phyloP scores from a whole-genome alignment of 2,888 invertebrate species.

The Cheilosia pagana region DNA sequence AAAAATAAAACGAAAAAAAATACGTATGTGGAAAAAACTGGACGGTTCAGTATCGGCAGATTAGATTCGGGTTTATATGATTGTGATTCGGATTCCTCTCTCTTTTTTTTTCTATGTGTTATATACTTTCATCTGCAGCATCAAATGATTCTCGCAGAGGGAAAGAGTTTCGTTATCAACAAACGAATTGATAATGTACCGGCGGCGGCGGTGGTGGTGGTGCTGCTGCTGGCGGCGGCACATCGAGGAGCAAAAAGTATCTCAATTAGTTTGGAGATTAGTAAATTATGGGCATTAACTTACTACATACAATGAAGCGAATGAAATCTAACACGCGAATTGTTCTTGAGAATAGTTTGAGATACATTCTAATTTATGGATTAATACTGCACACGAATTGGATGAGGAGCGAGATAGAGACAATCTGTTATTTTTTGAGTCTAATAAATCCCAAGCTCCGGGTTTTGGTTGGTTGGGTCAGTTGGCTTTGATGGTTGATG shows the following conservation, averaged over 20 bases:
- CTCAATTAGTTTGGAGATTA: constrained; percentile 59
- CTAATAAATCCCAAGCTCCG: constrained; percentile 62
- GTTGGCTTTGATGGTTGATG: constrained; percentile 43
- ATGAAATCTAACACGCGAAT: constrained; percentile 39
- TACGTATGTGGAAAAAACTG: constrained; percentile 42
- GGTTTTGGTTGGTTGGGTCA: constrained; percentile 52
- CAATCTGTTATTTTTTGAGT: constrained; percentile 42
- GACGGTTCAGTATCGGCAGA: constrained; percentile 63
- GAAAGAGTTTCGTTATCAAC: constrained; percentile 55
- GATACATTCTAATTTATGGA: constrained; percentile 70
- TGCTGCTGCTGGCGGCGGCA: too few species aligned
- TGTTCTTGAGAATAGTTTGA: constrained; percentile 31
- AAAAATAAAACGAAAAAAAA: constrained; percentile 19
- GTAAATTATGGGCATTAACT: constrained; percentile 62
- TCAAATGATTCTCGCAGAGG: constrained; percentile 17
- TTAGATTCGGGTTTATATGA: constrained; percentile 62
- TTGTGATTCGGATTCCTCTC: constrained; percentile 55
- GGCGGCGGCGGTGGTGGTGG: too few species aligned
- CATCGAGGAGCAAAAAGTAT: constrained; percentile 39
- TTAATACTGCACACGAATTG: constrained; percentile 40
- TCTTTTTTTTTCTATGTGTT: not conserved
- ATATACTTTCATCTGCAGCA: constrained; percentile 3
- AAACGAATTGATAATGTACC: constrained; percentile 28
- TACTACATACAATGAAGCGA: constrained; percentile 19
- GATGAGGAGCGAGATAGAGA: constrained; percentile 11